Evolutionary conservation across 2,797 vertebrate genomes (phyloP).

Genomic region (Xerus rutilus): DNA sequence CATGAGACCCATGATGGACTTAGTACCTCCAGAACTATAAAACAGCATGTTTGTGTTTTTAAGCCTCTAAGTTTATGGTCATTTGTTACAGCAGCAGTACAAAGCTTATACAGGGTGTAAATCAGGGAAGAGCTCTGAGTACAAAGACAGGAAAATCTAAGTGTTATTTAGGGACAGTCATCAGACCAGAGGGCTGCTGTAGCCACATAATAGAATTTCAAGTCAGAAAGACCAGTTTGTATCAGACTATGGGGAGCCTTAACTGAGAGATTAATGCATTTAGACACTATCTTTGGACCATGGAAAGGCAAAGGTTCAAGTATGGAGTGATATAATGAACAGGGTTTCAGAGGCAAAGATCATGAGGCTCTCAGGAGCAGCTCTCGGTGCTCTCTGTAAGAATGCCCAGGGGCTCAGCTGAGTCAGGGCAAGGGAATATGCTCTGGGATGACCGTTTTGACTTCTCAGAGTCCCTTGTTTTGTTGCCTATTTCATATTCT

Average conservation of each 20-base stretch:
- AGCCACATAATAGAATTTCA: background rate
- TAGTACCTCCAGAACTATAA: background rate
- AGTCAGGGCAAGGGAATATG: rapidly evolving
- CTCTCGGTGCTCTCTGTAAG: too few relatives aligned
- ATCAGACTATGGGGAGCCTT: background rate
- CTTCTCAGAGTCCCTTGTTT: background rate
- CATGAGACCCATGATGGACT: background rate
- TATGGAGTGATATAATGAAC: background rate
- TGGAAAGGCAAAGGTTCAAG: background rate
- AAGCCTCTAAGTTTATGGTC: background rate
- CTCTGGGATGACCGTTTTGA: too few relatives aligned
- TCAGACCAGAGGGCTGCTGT: background rate
- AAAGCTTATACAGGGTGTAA: background rate
- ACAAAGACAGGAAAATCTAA: constrained; percentile 11
- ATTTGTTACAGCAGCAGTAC: constrained; percentile 39
- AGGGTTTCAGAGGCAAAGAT: background rate
- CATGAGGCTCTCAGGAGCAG: rapidly evolving
- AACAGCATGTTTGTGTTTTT: background rate
- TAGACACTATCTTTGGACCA: background rate
- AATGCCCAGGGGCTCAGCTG: background rate
- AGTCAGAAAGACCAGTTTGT: constrained; percentile 22
- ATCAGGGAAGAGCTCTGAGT: background rate
- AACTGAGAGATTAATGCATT: constrained; percentile 5
- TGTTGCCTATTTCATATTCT: background rate
- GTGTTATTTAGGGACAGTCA: background rate